Percentiles rank a stretch among this genome's conserved stretches.
These are phyloP conservation scores for Heterotilapia buettikoferi DNA, from an alignment of 2,113 vertebrate species.

Conservation along the genomic window DNA sequence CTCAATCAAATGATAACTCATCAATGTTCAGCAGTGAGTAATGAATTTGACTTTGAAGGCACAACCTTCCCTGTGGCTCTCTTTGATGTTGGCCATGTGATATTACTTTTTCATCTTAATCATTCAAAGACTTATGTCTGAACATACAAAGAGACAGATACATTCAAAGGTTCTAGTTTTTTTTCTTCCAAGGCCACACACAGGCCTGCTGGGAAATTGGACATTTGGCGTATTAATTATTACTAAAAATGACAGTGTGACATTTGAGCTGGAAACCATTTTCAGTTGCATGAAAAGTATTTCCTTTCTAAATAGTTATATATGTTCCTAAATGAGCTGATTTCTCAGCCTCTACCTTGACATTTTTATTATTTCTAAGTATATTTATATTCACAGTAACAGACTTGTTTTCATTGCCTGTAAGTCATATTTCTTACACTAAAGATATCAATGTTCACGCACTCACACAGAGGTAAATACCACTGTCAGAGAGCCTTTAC, in stretches of 20 bases:
- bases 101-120: conserved; percentile 48
- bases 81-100: conserved; percentile 29
- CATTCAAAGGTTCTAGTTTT: background rate
- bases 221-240: conserved; percentile 35
- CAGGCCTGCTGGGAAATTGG: conserved; percentile 12
- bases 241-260: conserved; percentile 30
- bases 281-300: background rate
- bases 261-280: conserved; percentile 42
- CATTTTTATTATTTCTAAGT: background rate
- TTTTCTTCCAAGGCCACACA: conserved; percentile 34
- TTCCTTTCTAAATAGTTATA: background rate
- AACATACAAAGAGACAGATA: conserved; percentile 25
- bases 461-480: background rate
- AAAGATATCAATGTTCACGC: background rate
- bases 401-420: background rate
- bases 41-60: conserved; percentile 41
- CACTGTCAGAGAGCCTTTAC: background rate
- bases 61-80: background rate
- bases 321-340: background rate
- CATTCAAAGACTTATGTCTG: conserved; percentile 19
- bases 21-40: conserved; percentile 25
- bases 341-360: background rate
- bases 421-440: background rate
- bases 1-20: conserved; percentile 59
- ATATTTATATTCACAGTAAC: background rate